Evolutionary conservation across 2,113 vertebrate species (phyloP), one percentile per base, ranked within the genome.

Genomic region (Macquaria australasica): DNA sequence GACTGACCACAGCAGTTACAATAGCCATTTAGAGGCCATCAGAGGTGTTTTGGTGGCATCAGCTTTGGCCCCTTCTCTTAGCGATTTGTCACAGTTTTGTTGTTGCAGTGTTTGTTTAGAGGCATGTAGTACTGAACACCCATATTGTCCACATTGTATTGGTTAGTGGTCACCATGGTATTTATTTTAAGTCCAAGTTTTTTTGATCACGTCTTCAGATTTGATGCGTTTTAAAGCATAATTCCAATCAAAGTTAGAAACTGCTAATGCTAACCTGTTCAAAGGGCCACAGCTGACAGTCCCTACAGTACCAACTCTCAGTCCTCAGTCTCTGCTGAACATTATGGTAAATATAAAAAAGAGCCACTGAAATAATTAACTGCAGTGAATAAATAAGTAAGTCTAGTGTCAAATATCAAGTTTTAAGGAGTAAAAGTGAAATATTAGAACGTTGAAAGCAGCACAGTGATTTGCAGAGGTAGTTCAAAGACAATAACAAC

Each of bases 1-100:
- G 66, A 76, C 87, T 85, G 82, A 88, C 83, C 80, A 45, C 25
- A 2, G 83, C 59, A 68, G 67, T 74, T 64, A 85, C 89, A 82
- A 70, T 69, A 83, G 79, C 88, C 88, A 59, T 81, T 89, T 45
- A 74, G 43, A 77, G 66, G 62, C 85, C 79, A 78, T 90, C 85
- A 58, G 77, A 69, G 71, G 51, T 89, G 28, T 88, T 88, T 71
- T 69, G 67, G 62, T 63, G 34, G 15, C 11, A 43, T 82, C 80
- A 58, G 45, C 31, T 63, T 69, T 73, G 77, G 21, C 41, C 34
- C 63, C 71, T 8, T n/a, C 43, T 56, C 67, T 77, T 48, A 48
- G 56, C 60, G 41, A 88, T 90, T 88, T 41, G 45, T 51, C 73
- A 86, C 62, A 70, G 64, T 59, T 63, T 67, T 73, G 63, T 58